Conservation (phyloP, 2,113 vertebrate species). For the Tympanuchus pallidicinctus region DNA sequence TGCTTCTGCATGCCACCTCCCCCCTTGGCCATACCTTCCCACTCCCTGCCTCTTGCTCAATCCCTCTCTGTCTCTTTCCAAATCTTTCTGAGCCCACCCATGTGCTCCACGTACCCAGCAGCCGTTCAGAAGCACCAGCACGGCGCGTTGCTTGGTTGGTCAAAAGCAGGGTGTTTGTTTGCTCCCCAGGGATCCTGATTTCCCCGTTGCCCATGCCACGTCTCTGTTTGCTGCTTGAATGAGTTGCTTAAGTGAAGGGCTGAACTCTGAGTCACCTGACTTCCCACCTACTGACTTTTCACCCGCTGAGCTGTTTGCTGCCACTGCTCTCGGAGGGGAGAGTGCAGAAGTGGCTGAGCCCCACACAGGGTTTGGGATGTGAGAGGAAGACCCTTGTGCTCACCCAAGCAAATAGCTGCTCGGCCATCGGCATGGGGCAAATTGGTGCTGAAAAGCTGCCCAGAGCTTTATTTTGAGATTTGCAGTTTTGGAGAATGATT, state of each 20-base stretch:
- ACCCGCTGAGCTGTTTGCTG: constrained; percentile 30
- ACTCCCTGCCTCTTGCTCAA: rapidly evolving
- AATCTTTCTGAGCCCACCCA: rapidly evolving
- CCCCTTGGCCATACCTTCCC: background rate
- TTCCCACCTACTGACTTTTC: constrained; percentile 63
- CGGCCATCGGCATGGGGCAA: background rate
- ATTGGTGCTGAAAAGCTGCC: background rate
- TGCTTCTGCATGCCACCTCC: rapidly evolving
- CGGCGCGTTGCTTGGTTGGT: background rate
- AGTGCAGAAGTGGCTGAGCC: background rate
- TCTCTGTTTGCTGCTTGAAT: constrained; percentile 36
- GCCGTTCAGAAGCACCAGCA: background rate
- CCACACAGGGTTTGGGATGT: background rate
- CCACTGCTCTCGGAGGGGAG: background rate
- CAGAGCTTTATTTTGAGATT: background rate
- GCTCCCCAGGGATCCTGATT: background rate
- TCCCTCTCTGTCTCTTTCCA: background rate
- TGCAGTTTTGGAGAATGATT: background rate
- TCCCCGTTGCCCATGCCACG: background rate
- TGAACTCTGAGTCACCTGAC: constrained; percentile 56
- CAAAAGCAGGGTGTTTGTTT: constrained; percentile 40
- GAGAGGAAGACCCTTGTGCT: background rate
- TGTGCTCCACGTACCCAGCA: rapidly evolving
- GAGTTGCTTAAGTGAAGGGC: constrained; percentile 55
- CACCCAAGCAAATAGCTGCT: background rate